Percentiles rank a stretch among this genome's conserved stretches.
These are phyloP conservation scores for Scomber scombrus DNA, from an alignment of 2,113 vertebrate genomes.

Conservation along the genomic window DNA sequence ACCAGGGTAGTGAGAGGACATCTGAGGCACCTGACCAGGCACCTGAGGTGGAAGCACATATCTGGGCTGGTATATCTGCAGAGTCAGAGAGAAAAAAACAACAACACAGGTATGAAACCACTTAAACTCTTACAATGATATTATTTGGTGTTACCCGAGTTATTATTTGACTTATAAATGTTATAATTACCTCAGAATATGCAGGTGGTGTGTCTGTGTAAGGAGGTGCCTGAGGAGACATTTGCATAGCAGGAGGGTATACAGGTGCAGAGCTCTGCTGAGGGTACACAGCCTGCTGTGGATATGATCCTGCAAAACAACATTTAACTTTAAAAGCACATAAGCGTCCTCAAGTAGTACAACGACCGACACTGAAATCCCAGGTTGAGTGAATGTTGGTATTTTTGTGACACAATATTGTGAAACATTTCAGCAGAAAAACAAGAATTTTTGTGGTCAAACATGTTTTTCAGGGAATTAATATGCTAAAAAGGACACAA, in stretches of 20 bases:
- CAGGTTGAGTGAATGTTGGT: not conserved
- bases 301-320: slow-evolving; percentile 88
- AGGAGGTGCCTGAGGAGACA: slow-evolving; percentile 91
- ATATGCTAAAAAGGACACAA: not conserved
- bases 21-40: slow-evolving; percentile 87
- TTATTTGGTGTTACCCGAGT: not conserved
- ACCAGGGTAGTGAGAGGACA: slow-evolving; percentile 92
- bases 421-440: not conserved
- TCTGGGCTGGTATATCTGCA: slow-evolving; percentile 94
- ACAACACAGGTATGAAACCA: not conserved
- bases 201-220: slow-evolving; percentile 94
- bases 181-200: slow-evolving; percentile 90
- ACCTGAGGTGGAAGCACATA: slow-evolving; percentile 92
- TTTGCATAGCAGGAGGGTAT: slow-evolving; percentile 91
- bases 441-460: not conserved
- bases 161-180: not conserved
- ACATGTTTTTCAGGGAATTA: not conserved
- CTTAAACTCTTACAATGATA: not conserved
- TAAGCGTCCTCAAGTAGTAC: no score
- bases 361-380: no score
- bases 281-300: slow-evolving; percentile 91
- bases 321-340: slow-evolving; percentile 1
- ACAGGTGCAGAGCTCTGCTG: slow-evolving; percentile 89
- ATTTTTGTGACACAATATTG: no score
- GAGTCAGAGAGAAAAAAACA: slow-evolving; percentile 9